Base-by-base conservation (phyloP, 2,888 invertebrate species). In the Caenorhabditis zanzibari region DNA sequence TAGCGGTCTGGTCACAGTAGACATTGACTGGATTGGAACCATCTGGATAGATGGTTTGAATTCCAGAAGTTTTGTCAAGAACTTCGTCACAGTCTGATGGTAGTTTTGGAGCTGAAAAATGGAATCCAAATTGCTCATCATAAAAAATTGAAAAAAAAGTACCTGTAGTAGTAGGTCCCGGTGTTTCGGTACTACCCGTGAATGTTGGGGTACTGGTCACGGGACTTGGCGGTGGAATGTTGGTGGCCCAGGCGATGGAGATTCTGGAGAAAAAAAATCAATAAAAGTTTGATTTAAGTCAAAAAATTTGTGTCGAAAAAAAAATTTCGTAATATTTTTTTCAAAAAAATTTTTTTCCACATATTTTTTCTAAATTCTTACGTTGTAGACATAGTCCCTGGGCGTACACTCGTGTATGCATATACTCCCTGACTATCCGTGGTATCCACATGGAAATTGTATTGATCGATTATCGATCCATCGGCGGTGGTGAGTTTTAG, bases 21-120 rank as follows among this genome's bases (percentile, higher is more conserved):
- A 85, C 85, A 7, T 10, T 10, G 10, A 80, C 59, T 4, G 80
- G 44, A 6, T 44, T 74, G 0, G 12, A 12, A 16, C 80, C 76
- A 49, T 71, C 76, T 19, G 82, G 77, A 61, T 81, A 83, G 24
- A 85, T 74, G 0, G 38, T 74, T 26, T 77, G 72, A n/a, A 64
- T 54, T 47, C 82, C 82, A 16, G 71, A 66, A 2, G 38, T 47
- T 19, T 24, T 54, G 16, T 59, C 32, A 1, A n/a, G 38, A 16
- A 81, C 54, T 14, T 73, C 81, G n/a, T 47, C 74, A 59, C 85
- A 85, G 19, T 85, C 85, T 5, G 19, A 9, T 19, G 85, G 74
- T 0, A 79, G 41, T 38, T 58, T 56, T 16, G 85, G 82, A 16
- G 58, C 80, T 76, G 61, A 47, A 68, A 58, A 22, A 49, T 32